These are phyloP conservation scores for Eupleurogrammus muticus DNA, from an alignment of 2,797 vertebrate species.

Conservation along the genomic window DNA sequence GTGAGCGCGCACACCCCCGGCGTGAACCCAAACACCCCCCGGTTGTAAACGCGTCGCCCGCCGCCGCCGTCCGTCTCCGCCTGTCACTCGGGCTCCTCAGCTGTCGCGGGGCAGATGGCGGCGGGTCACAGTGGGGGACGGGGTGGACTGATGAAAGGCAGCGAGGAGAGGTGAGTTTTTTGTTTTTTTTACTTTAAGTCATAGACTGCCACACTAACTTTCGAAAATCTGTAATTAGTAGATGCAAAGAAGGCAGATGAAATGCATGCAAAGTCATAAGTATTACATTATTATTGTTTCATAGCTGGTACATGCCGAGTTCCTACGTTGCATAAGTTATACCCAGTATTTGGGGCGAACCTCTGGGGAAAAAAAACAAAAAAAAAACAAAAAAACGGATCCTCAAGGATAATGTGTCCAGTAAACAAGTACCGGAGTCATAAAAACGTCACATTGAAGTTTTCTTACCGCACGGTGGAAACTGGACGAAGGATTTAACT, in stretches of 20 bases:
- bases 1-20: conserved; percentile 32
- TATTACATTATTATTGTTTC: too few species aligned
- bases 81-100: conserved; percentile 29
- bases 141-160: conserved; percentile 22
- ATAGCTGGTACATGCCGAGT: background rate
- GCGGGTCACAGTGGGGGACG: conserved; percentile 35
- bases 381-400: too few species aligned
- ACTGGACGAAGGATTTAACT: background rate
- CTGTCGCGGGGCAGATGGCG: conserved; percentile 40
- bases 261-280: background rate
- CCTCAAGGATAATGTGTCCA: too few species aligned
- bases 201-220: conserved; percentile 4
- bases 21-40: conserved; percentile 14
- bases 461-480: background rate
- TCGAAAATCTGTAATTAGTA: background rate
- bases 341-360: too few species aligned
- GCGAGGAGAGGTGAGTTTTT: background rate
- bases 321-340: too few species aligned
- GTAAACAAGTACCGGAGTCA: too few species aligned
- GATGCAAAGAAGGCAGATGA: background rate
- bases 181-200: too few species aligned
- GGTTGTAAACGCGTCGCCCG: background rate
- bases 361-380: too few species aligned
- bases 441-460: background rate
- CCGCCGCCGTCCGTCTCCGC: conserved; percentile 36